Conservation (phyloP, 2,888 invertebrate genomes). For the Nyleta sp. region DNA sequence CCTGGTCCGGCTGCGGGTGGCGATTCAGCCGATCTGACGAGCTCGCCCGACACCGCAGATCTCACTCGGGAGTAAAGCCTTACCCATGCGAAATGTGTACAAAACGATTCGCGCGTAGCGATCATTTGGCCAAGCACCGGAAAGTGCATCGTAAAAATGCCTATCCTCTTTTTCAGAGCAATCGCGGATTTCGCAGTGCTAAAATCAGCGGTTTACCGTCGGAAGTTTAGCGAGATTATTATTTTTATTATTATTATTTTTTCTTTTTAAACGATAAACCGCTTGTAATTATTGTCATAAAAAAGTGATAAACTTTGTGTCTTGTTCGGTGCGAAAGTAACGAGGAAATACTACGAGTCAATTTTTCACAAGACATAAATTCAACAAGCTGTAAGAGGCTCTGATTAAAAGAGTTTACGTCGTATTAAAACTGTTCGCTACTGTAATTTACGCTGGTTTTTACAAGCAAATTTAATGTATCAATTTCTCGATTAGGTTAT, state of each 20-base stretch:
- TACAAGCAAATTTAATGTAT: conserved; percentile 39
- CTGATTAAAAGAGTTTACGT: conserved; percentile 48
- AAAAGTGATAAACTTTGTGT: conserved; percentile 50
- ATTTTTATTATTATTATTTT: no score
- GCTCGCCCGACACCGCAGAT: conserved; percentile 94
- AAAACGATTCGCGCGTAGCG: conserved; percentile 95
- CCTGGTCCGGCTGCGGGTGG: conserved; percentile 94
- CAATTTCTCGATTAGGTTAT: conserved; percentile 37
- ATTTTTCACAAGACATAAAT: conserved; percentile 45
- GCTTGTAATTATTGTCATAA: conserved; percentile 53
- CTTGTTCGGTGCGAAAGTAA: conserved; percentile 48
- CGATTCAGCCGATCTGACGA: conserved; percentile 97
- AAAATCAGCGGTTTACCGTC: conserved; percentile 74
- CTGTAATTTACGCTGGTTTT: conserved; percentile 41
- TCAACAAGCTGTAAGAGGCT: conserved; percentile 41
- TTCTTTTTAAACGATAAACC: conserved; percentile 35
- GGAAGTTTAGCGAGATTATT: conserved; percentile 70
- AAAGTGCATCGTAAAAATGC: conserved; percentile 89
- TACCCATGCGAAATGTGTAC: conserved; percentile 94
- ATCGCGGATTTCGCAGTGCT: conserved; percentile 72
- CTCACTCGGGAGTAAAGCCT: conserved; percentile 98
- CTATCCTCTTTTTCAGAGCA: conserved; percentile 75
- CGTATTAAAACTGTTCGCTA: conserved; percentile 41
- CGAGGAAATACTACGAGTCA: conserved; percentile 47
- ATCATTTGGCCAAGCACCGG: conserved; percentile 96